Evolutionary conservation across 1,140 invertebrate species (phyloP), one percentile per base, ranked within the genome.

Genomic region (Drosophila mojavensis): DNA sequence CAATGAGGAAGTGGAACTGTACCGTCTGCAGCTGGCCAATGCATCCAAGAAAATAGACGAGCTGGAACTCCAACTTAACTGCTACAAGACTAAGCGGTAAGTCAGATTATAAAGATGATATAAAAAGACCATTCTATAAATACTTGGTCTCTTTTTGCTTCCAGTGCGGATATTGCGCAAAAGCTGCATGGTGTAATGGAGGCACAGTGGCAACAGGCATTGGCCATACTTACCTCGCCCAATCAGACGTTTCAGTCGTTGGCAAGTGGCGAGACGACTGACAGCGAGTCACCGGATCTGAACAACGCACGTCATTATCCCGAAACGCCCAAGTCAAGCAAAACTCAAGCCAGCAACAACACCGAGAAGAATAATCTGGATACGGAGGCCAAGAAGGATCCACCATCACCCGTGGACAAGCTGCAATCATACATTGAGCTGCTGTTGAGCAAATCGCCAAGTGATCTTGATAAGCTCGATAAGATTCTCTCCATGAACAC

Each of bases 171-270:
- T 75, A 94, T 97, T 53, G 96, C 95, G 1, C 93, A 96, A 66
- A 95, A 96, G 86, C 91, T 97, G 73, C 96, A 97, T 91, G 94
- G 93, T 48, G 95, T 97, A 0, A 96, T 97, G 96, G 95, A 97
- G 92, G 94, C 94, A 43, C 96, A 97, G 82, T 97, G 96, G 96
- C 93, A 95, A 51, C 95, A 97, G 92, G 95, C 96, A 20, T 86
- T 97, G 15, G 94, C 94, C 70, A 96, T 97, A 66, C 94, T 97
- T 48, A 95, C 94, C 61, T 93, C 93, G 68, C 93, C 81, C 28
- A 78, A 47, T 64, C 76, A 82, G 15, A 72, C 71, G 36, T 39
- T 72, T 10, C 71, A 76, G 13, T n/a, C n/a, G n/a, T 7, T 62
- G 9, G 41, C 59, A 11, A 33, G 53, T 39, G 75, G 65, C 28